Percentiles rank a stretch among this genome's conserved stretches.
phyloP scores from a whole-genome alignment of 1,140 invertebrate genomes.

The Calliphora vicina region DNA sequence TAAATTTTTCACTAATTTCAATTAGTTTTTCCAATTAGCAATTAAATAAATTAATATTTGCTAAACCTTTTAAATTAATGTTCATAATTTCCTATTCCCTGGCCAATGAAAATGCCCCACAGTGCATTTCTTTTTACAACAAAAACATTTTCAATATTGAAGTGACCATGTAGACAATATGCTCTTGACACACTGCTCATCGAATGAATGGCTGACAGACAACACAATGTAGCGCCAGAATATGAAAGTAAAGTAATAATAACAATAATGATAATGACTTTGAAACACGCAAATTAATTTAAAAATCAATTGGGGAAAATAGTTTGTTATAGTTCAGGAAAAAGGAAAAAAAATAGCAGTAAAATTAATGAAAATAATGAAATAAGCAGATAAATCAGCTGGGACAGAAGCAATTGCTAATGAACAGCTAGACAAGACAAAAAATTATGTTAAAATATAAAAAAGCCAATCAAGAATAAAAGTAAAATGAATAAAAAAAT shows the following conservation, averaged over 20 bases:
- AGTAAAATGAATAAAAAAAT: neutral
- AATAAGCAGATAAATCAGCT: neutral
- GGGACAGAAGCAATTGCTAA: neutral
- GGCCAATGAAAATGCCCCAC: no score
- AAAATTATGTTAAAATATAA: neutral
- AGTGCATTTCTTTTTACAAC: no score
- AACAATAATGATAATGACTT: slow-evolving; percentile 2
- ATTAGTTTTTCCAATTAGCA: no score
- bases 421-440: neutral
- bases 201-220: neutral
- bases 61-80: no score
- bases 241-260: neutral
- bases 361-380: neutral
- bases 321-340: neutral
- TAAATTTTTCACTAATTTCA: no score
- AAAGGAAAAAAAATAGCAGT: neutral
- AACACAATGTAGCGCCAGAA: neutral
- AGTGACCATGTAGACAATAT: no score
- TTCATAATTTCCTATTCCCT: no score
- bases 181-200: no score
- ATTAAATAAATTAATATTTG: no score
- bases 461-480: neutral
- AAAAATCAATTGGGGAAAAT: slow-evolving; percentile 11
- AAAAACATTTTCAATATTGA: no score
- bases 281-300: slow-evolving; percentile 3